Evolutionary conservation across 2,797 vertebrate species (phyloP).

Genomic region (Australoheros facetus): DNA sequence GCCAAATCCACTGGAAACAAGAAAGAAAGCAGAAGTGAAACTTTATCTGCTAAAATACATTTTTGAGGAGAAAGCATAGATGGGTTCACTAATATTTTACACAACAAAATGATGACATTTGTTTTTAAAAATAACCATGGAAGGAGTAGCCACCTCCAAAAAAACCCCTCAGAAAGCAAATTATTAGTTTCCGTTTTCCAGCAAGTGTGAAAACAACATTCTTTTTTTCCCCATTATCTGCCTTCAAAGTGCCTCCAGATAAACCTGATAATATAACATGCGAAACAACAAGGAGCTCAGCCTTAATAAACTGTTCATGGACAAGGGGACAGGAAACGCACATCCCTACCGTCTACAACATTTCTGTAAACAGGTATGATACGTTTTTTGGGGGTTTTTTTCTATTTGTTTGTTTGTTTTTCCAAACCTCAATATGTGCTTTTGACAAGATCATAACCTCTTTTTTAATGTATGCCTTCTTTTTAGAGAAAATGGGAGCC

Average conservation of each 20-base stretch:
- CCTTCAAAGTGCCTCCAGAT: slow-evolving; percentile 74
- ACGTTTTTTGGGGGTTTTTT: rapidly evolving
- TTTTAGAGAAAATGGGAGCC: slow-evolving; percentile 57
- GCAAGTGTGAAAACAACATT: not conserved
- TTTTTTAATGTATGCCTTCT: not conserved
- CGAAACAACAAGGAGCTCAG: slow-evolving; percentile 57
- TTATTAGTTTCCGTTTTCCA: not conserved
- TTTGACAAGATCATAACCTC: not conserved
- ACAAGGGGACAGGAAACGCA: slow-evolving; percentile 64
- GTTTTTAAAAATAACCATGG: not conserved
- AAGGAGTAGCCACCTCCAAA: not conserved
- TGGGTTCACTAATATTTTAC: not conserved
- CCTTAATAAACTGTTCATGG: slow-evolving; percentile 71
- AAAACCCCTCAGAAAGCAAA: not conserved
- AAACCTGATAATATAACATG: slow-evolving; percentile 71
- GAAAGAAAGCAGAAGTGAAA: not conserved
- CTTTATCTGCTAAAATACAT: rapidly evolving
- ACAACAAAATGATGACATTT: not conserved
- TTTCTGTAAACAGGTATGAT: slow-evolving; percentile 71
- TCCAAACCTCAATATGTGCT: not conserved
- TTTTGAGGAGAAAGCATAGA: not conserved
- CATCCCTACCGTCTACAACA: slow-evolving; percentile 60
- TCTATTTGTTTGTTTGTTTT: not conserved
- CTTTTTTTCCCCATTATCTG: not conserved
- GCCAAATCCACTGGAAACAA: not conserved